A percentile compares a stretch with the other conserved stretches of the same genome.
These are phyloP conservation scores for Petrolisthes cinctipes DNA, from an alignment of 2,888 invertebrate species.

Conservation along the genomic window DNA sequence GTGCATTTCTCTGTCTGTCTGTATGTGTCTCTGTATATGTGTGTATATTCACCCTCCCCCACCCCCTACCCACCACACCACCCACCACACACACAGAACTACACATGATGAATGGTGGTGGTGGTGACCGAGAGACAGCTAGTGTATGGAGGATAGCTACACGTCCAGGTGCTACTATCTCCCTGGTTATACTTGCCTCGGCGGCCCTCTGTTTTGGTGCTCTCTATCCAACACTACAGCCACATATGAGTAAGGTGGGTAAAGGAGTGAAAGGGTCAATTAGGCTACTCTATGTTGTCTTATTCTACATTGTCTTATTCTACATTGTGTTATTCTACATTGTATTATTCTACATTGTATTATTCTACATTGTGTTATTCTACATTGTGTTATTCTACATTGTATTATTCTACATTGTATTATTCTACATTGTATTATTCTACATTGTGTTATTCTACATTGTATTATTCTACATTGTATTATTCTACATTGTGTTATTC, in stretches of 20 bases:
- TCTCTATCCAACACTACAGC: constrained; percentile 49
- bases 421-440: too few species aligned
- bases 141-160: constrained; percentile 15
- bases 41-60: not conserved
- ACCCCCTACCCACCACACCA: not conserved
- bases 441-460: too few species aligned
- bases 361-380: too few species aligned
- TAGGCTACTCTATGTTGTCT: not conserved
- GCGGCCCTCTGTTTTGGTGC: constrained; percentile 17
- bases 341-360: too few species aligned
- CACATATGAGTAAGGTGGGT: constrained; percentile 44
- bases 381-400: too few species aligned
- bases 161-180: not conserved
- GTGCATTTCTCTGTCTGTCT: not conserved
- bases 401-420: too few species aligned
- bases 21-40: constrained; percentile 18
- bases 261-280: too few species aligned
- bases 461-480: too few species aligned
- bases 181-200: constrained; percentile 22
- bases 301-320: not conserved
- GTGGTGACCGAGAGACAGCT: too few species aligned
- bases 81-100: not conserved
- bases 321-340: not conserved
- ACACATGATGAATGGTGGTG: not conserved
- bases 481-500: too few species aligned